Evolutionary conservation across 2,797 vertebrate species (phyloP).

Genomic region (Hoplostethus atlanticus): DNA sequence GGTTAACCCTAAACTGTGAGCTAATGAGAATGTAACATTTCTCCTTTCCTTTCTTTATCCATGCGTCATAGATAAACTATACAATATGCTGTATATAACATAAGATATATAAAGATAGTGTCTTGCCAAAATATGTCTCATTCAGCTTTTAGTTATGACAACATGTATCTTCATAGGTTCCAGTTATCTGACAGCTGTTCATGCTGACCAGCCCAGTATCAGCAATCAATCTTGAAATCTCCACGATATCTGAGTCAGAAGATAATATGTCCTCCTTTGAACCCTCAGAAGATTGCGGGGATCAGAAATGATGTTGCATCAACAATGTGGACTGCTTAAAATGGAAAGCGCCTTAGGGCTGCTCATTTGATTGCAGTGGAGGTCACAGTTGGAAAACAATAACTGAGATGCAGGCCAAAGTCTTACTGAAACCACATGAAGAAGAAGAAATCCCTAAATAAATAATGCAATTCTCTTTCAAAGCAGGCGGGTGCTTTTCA

Average conservation of each 20-base stretch:
- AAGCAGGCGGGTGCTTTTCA: slow-evolving; percentile 6
- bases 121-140: too few species aligned
- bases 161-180: slow-evolving; percentile 24
- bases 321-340: slow-evolving; percentile 22
- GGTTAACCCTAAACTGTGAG: neutral
- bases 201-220: slow-evolving; percentile 33
- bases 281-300: slow-evolving; percentile 1
- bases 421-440: slow-evolving; percentile 40
- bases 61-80: too few species aligned
- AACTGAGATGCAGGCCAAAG: slow-evolving; percentile 34
- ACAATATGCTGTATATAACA: too few species aligned
- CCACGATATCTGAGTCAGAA: slow-evolving; percentile 20
- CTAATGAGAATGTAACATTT: too few species aligned
- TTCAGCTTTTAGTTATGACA: too few species aligned
- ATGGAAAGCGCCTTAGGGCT: neutral
- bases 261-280: slow-evolving; percentile 23
- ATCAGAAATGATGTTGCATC: slow-evolving; percentile 19
- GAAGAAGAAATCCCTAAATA: slow-evolving; percentile 24
- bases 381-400: slow-evolving; percentile 36
- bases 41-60: too few species aligned
- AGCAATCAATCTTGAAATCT: slow-evolving; percentile 27
- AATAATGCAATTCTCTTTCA: slow-evolving; percentile 15
- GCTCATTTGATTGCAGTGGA: slow-evolving; percentile 25
- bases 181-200: slow-evolving; percentile 50
- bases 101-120: too few species aligned